Evolutionary conservation across 2,113 vertebrate genomes (phyloP), one percentile per base, ranked within the genome.

Genomic region (Ranitomeya variabilis): DNA sequence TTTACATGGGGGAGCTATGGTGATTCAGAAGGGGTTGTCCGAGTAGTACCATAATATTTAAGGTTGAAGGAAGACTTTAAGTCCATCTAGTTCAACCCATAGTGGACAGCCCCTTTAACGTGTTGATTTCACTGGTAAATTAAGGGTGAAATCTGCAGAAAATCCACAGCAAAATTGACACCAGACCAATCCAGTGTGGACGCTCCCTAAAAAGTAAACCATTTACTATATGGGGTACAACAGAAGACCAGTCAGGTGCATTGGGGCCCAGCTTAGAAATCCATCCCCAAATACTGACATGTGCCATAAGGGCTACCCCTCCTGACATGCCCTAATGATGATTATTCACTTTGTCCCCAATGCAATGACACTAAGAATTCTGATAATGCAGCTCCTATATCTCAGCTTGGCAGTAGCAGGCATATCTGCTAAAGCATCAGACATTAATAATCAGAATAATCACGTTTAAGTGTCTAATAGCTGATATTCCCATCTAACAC

Each of bases 361-460:
- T 52, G 26, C 1, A 45, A 51, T 74, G 15, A 74, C n/a, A 66
- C 7, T 66, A 74, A 11, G 16, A 21, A 52, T 16, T 45, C 3
- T 69, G 23, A 69, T 23, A 45, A 45, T 19, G 3, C 19, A 74
- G 37, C 4, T 76, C 13, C 4, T 5, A 74, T 37, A 74, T 74
- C 45, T 69, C 66, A 26, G 14, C n/a, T 67, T 67, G 66, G 66
- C n/a, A 37, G 69, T 45, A 16, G 51, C 5, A 0, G 31, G 14
- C 37, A 10, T 18, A 74, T 60, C 45, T 54, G 19, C 0, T 54
- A 54, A 21, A 69, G 45, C 62, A 51, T 69, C 21, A 54, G 12
- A 67, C 81, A 67, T 83, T 66, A 83, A n/a, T 51, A 69, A 83
- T 83, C 62, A 64, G 64, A 67, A 66, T 83, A 67, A 83, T 83